Evolutionary conservation across 2,888 invertebrate species (phyloP).

Genomic region (Agapetus fuscipes): DNA sequence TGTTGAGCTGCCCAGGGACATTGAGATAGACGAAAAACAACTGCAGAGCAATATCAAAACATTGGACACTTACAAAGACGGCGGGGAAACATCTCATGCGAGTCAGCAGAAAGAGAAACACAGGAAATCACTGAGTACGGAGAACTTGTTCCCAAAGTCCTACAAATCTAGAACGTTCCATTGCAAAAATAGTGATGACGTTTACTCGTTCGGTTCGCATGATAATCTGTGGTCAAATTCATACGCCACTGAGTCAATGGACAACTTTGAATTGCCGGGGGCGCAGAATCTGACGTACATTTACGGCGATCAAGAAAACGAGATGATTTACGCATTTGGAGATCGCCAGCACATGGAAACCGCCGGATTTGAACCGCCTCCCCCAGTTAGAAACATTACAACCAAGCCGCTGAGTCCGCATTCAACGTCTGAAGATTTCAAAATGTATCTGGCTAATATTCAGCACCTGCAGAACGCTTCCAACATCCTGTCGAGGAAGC

Average conservation of each 20-base stretch:
- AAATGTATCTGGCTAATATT: constrained; percentile 61
- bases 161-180: constrained; percentile 35
- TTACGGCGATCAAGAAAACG: constrained; percentile 42
- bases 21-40: constrained; percentile 38
- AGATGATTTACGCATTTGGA: constrained; percentile 42
- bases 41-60: constrained; percentile 31
- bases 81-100: constrained; percentile 2
- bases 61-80: constrained; percentile 11
- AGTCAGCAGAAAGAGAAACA: constrained; percentile 25
- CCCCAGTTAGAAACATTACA: constrained; percentile 43
- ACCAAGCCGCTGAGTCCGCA: constrained; percentile 58
- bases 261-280: constrained; percentile 29
- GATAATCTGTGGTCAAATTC: constrained; percentile 43
- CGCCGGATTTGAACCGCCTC: constrained; percentile 28
- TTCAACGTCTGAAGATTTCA: constrained; percentile 59
- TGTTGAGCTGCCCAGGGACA: constrained; percentile 35
- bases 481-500: constrained; percentile 50
- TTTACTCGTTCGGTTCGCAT: constrained; percentile 38
- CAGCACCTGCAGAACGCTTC: constrained; percentile 64
- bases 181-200: constrained; percentile 31
- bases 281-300: constrained; percentile 32
- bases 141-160: constrained; percentile 47
- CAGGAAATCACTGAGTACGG: constrained; percentile 51
- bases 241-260: constrained; percentile 34
- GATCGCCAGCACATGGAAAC: constrained; percentile 31